These are phyloP conservation scores for Salticus scenicus DNA, from an alignment of 2,888 invertebrate genomes.

Conservation along the genomic window DNA sequence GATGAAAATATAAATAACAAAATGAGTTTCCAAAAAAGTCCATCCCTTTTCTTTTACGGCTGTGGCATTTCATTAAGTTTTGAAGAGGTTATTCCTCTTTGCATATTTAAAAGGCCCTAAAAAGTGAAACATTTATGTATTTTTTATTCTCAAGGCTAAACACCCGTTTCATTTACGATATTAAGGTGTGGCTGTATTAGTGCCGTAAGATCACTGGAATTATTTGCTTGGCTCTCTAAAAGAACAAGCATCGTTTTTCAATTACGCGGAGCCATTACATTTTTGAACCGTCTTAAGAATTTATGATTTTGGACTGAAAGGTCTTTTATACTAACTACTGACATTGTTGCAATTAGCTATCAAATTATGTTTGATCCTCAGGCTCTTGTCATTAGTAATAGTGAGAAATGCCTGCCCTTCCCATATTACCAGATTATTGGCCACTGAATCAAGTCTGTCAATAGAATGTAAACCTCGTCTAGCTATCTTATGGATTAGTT, in stretches of 20 bases:
- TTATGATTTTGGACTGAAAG: slow-evolving; percentile 60
- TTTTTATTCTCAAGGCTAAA: slow-evolving; percentile 57
- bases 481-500: slow-evolving; percentile 61
- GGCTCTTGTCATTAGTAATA: slow-evolving; percentile 50
- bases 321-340: slow-evolving; percentile 34
- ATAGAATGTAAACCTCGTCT: slow-evolving; percentile 30
- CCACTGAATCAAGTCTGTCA: slow-evolving; percentile 62
- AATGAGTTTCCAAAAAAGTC: not conserved
- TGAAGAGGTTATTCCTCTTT: slow-evolving; percentile 57
- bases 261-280: slow-evolving; percentile 59
- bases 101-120: slow-evolving; percentile 55
- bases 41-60: slow-evolving; percentile 36
- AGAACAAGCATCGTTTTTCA: slow-evolving; percentile 66
- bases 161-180: slow-evolving; percentile 64
- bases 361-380: slow-evolving; percentile 62
- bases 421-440: slow-evolving; percentile 66
- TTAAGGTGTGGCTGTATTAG: slow-evolving; percentile 66
- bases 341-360: slow-evolving; percentile 66
- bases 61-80: slow-evolving; percentile 57
- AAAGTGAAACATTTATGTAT: slow-evolving; percentile 54
- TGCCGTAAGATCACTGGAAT: slow-evolving; percentile 50
- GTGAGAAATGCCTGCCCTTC: slow-evolving; percentile 67
- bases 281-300: slow-evolving; percentile 60
- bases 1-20: not conserved
- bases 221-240: slow-evolving; percentile 59